Evolutionary conservation across 1,140 invertebrate genomes (phyloP).

Genomic region (Scaptomyza hsui): DNA sequence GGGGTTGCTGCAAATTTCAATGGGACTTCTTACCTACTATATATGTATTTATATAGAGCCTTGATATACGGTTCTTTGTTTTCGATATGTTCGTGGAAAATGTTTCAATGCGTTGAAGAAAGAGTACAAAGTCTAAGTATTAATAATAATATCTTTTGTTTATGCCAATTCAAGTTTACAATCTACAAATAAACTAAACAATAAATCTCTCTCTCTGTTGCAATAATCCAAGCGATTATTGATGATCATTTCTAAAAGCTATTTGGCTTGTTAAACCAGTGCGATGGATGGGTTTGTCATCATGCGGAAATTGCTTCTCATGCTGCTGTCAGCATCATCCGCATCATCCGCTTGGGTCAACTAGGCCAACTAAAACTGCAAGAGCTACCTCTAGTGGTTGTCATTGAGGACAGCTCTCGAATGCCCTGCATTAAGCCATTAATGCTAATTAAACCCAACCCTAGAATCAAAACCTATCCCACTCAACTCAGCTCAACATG

Average conservation of each 20-base stretch:
- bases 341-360: neutral
- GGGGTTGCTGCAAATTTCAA: neutral
- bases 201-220: too few species aligned
- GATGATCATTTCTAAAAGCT: neutral
- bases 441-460: conserved; percentile 69
- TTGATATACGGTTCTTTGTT: neutral
- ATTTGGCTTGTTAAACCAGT: too few species aligned
- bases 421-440: conserved; percentile 64
- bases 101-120: neutral
- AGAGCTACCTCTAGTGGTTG: conserved; percentile 3
- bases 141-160: too few species aligned
- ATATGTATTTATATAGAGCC: neutral
- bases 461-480: neutral
- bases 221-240: too few species aligned
- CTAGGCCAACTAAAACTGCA: conserved; percentile 3
- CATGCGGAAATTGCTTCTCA: conserved; percentile 14
- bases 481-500: neutral
- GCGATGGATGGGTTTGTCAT: neutral
- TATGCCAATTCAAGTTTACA: too few species aligned
- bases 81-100: neutral
- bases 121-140: too few species aligned
- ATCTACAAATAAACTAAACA: too few species aligned
- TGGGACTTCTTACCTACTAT: neutral
- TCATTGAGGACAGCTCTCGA: conserved; percentile 16
- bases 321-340: conserved; percentile 3